Evolutionary conservation across 2,113 vertebrate species (phyloP).

Genomic region (Alethe castanea): DNA sequence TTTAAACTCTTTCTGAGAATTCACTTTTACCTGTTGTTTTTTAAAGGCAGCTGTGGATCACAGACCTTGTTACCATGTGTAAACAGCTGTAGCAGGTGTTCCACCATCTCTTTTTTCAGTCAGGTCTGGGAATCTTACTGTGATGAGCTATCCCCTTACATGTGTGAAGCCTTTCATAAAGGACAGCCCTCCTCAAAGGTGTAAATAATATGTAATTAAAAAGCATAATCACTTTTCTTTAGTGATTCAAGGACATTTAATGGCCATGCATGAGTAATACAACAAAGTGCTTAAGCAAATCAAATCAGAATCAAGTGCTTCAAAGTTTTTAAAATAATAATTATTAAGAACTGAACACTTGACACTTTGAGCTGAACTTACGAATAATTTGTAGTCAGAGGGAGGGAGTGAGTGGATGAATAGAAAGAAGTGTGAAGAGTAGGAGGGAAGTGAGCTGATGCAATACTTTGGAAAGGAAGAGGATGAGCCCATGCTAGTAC

Average conservation of each 20-base stretch:
- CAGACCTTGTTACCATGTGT: background rate
- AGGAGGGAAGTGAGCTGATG: background rate
- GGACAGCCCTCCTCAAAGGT: background rate
- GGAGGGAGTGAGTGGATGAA: background rate
- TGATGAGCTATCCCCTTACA: background rate
- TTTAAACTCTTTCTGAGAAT: background rate
- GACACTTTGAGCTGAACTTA: background rate
- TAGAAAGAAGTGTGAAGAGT: background rate
- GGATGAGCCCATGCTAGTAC: background rate
- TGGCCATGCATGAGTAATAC: background rate
- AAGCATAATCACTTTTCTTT: background rate
- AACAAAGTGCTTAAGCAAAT: background rate
- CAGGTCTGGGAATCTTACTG: background rate
- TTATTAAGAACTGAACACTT: background rate
- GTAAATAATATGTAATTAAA: background rate
- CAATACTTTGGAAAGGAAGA: background rate
- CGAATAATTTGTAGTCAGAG: background rate
- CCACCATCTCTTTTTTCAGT: background rate
- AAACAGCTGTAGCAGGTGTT: background rate
- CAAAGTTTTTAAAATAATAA: background rate
- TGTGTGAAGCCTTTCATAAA: background rate
- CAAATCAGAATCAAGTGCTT: background rate
- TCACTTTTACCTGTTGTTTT: background rate
- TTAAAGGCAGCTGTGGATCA: background rate
- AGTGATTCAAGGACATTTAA: background rate